Conservation (phyloP, 2,113 vertebrate species). For the Nettapus auritus region DNA sequence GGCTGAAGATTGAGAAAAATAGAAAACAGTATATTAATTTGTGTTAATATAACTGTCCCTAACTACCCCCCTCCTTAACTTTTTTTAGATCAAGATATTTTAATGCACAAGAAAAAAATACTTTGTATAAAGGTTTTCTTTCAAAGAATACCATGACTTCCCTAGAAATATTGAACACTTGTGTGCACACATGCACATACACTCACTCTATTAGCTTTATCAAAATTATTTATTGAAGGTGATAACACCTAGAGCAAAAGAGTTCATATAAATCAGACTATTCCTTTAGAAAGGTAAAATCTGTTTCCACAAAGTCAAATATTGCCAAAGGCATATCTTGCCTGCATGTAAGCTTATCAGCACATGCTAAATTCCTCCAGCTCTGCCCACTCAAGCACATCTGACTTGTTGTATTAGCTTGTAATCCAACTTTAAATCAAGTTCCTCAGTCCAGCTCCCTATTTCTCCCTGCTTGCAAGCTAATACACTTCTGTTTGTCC, state of each 20-base stretch:
- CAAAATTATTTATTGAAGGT: background rate
- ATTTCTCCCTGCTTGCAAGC: background rate
- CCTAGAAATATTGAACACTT: background rate
- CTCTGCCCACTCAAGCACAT: conserved; percentile 49
- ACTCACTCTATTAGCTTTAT: background rate
- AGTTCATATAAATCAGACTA: background rate
- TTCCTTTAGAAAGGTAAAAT: conserved; percentile 22
- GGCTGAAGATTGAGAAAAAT: background rate
- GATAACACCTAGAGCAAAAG: background rate
- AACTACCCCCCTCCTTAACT: background rate
- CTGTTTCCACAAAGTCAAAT: conserved; percentile 68
- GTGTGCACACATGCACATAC: background rate
- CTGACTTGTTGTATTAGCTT: conserved; percentile 58
- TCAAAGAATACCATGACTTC: background rate
- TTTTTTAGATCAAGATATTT: background rate
- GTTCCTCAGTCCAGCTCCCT: background rate
- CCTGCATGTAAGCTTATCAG: conserved; percentile 60
- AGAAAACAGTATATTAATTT: background rate
- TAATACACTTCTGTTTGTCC: background rate
- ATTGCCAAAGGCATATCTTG: conserved; percentile 46
- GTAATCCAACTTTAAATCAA: conserved; percentile 10
- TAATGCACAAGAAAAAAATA: background rate
- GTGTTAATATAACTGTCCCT: background rate
- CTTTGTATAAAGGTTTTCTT: background rate
- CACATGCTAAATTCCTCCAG: conserved; percentile 49